Base-by-base conservation (phyloP, 2,797 vertebrate genomes). In the Liparis tanakae region DNA sequence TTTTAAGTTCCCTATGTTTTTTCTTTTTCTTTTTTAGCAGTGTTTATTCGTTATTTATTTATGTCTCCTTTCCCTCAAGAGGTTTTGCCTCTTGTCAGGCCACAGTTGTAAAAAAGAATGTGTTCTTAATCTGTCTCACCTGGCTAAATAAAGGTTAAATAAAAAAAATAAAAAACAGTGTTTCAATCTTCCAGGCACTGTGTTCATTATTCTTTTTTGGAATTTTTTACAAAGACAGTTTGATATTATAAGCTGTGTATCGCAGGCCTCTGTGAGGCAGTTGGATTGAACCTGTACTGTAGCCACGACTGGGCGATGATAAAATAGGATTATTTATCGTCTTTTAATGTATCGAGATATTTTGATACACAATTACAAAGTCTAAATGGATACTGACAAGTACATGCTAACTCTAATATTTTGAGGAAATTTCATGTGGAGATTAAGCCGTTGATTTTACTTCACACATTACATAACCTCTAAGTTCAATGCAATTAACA, bases 231-330 rank as follows among this genome's bases (percentile, higher is more conserved):
- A 5, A 25, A 66, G 30, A 13, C 33, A 62, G 37, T 61, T 55
- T 61, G 10, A 66, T 66, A 34, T 65, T 57, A 7, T 30, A 59
- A 36, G 36, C 67, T 44, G 22, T 33, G 59, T 41, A 41, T 12
- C 39, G 0, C 54, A 70, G 36, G 46, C 69, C 60, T 53, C 14
- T 14, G 20, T 30, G 43, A 55, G 25, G 25, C 22, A 48, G 5
- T 62, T 73, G 13, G 3, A 53, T 50, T 67, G 33, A 33, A 67
- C n/a, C 18, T 51, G n/a, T 51, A 46, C 48, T 72, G 17, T 6
- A 59, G 48, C 65, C 53, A 46, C 4, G 14, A 46, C 7, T 20
- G 18, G n/a, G n/a, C 18, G 9, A 50, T 50, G 10, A 51, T 22
- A 20, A 10, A 51, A 22, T 22, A 51, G 10, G 48, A 51, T 20